Base-by-base conservation (phyloP, 2,797 vertebrate species). In the Neosalanx taihuensis region DNA sequence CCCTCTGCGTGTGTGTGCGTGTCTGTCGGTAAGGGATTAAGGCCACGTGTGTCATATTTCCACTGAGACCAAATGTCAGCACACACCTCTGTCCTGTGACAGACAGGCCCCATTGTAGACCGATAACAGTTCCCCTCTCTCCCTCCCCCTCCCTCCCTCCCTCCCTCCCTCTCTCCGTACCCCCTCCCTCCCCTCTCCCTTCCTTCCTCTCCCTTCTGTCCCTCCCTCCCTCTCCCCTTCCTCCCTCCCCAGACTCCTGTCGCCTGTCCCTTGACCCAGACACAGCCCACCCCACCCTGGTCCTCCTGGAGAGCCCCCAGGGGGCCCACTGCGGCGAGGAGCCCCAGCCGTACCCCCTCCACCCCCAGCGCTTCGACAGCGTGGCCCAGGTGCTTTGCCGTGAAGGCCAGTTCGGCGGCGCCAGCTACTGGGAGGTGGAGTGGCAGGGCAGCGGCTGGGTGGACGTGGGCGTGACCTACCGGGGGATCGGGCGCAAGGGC, bases 361-460 rank as follows among this genome's bases (percentile, higher is more conserved):
- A 89, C 75, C 81, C 77, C 0, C 87, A 86, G 72, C 86, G 88
- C 56, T 90, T 90, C 26, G 89, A 90, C 56, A 89, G 88, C 0
- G 85, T 90, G 73, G 83, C 88, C 2, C 91, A 90, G 78, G 84
- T 90, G 12, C 72, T 90, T 70, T 91, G 90, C 79, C 77, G 72
- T 29, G 86, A 90, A 72, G 90, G 89, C 4, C 90, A 88, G 83
- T 87, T 88, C 3, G 79, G 77, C 0, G 83, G 77, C 0, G 82
- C 83, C 74, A 87, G 85, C 76, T 91, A 92, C 86, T 92, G 90
- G 91, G 91, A 92, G 81, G 88, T 92, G 78, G 89, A 91, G 78
- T 91, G 91, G 89, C 67, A 79, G 17, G 90, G 89, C 0, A 85
- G 87, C 0, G 88, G 88, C 0, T 90, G 88, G 87, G 83, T 89